Conservation (phyloP, 2,888 invertebrate species). For the Phyto melanocephala region DNA sequence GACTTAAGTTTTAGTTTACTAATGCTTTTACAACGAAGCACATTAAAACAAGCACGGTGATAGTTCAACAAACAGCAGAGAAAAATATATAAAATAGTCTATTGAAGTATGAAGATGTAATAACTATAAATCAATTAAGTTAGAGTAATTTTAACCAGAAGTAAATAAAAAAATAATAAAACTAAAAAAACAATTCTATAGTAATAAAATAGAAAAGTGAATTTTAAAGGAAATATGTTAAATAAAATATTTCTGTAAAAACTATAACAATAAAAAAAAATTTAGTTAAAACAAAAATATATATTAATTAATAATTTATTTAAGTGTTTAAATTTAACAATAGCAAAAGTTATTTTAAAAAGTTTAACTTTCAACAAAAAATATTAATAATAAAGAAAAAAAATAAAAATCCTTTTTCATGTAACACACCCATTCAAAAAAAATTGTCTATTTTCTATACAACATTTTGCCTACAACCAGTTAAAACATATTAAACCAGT, state of each 20-base stretch:
- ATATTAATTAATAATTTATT: too few species aligned
- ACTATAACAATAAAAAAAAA: background rate
- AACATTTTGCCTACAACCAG: slow-evolving; percentile 17
- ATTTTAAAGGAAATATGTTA: background rate
- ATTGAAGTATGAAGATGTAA: slow-evolving; percentile 3
- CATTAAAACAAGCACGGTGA: background rate
- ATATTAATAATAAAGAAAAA: too few species aligned
- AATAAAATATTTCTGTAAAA: background rate
- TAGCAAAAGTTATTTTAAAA: too few species aligned
- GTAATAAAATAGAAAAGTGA: background rate
- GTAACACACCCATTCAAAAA: slow-evolving; percentile 59
- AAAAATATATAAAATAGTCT: background rate
- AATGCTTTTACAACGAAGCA: slow-evolving; percentile 41
- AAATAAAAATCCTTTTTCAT: background rate
- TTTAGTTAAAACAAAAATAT: background rate
- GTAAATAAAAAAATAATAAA: background rate
- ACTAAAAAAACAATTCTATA: background rate
- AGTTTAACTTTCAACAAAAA: too few species aligned
- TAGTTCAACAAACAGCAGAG: background rate
- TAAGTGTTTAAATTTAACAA: too few species aligned
- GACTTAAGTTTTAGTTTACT: slow-evolving; percentile 43
- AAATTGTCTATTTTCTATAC: slow-evolving; percentile 44
- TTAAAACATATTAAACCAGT: slow-evolving; percentile 53
- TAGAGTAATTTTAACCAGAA: slow-evolving; percentile 4
- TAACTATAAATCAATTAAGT: background rate